These are phyloP conservation scores for Microvelia longipes DNA, from an alignment of 1,140 invertebrate genomes.

Conservation along the genomic window DNA sequence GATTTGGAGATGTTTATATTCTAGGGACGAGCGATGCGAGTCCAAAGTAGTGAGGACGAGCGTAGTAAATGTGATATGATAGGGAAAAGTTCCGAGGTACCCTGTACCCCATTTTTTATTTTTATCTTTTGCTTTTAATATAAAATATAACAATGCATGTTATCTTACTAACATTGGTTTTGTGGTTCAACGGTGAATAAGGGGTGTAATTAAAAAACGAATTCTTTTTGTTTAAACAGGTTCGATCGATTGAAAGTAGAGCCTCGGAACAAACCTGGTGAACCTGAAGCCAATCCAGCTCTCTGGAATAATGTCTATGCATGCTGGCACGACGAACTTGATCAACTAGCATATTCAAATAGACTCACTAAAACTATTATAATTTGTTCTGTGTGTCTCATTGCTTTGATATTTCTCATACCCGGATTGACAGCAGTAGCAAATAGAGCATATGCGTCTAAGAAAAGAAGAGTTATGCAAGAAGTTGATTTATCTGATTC, in stretches of 20 bases:
- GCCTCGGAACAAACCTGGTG: constrained; percentile 35
- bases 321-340: constrained; percentile 34
- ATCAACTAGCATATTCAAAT: background rate
- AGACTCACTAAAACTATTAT: background rate
- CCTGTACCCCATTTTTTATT: too few relatives aligned
- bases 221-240: too few relatives aligned
- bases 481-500: background rate
- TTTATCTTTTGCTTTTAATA: too few relatives aligned
- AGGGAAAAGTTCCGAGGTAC: too few relatives aligned
- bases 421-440: background rate
- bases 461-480: background rate
- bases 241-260: constrained; percentile 32
- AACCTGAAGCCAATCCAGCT: constrained; percentile 38
- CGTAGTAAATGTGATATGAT: too few relatives aligned
- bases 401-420: background rate
- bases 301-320: constrained; percentile 39
- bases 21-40: too few relatives aligned
- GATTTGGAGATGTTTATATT: too few relatives aligned
- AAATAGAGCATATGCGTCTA: background rate
- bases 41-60: too few relatives aligned
- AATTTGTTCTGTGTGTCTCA: background rate
- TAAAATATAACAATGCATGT: too few relatives aligned
- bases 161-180: too few relatives aligned
- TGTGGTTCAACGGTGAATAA: too few relatives aligned
- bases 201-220: too few relatives aligned